Percentiles rank a stretch among this genome's conserved stretches.
Evolutionary conservation across 2,113 vertebrate species (phyloP).

Genomic region (Macrotus californicus): DNA sequence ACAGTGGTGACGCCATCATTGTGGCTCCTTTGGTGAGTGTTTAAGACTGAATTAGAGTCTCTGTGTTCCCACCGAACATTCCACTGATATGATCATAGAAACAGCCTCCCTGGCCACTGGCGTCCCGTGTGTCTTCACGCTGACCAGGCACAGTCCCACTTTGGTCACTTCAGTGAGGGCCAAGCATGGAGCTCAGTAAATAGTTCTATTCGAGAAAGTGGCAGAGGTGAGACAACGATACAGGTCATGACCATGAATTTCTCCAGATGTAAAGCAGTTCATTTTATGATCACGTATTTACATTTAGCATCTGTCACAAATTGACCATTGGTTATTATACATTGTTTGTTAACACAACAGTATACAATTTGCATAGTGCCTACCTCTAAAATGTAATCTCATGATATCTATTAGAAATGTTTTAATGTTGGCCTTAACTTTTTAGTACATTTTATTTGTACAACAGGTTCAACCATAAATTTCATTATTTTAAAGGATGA

Average conservation of each 20-base stretch:
- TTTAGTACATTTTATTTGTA: neutral
- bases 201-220: too few relatives aligned
- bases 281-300: neutral
- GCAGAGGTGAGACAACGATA: neutral
- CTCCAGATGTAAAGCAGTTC: neutral
- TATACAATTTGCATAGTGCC: neutral
- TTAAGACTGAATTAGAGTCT: neutral
- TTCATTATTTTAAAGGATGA: neutral
- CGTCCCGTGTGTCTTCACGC: neutral
- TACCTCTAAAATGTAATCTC: neutral
- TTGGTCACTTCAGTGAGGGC: neutral
- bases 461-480: neutral
- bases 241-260: neutral
- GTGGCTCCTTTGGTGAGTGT: neutral
- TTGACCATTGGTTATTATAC: neutral
- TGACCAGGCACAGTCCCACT: neutral
- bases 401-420: neutral
- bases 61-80: neutral
- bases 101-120: neutral
- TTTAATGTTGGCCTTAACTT: neutral
- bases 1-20: neutral
- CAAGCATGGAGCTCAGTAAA: neutral
- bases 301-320: neutral
- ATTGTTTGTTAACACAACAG: neutral
- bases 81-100: neutral